Base-by-base conservation (phyloP, 1,140 invertebrate species). In the Drosophila kohkoa region DNA sequence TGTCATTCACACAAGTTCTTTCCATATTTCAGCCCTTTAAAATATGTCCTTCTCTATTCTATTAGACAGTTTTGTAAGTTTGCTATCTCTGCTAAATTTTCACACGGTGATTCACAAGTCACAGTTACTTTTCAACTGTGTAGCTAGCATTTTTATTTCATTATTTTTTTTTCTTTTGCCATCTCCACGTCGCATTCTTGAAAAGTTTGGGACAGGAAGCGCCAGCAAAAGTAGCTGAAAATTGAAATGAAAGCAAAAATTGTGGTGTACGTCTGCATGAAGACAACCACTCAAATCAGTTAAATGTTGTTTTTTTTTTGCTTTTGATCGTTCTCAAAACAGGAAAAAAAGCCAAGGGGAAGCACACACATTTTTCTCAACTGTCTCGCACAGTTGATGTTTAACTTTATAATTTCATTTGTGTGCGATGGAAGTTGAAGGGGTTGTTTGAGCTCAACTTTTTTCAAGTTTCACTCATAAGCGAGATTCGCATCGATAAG, bases 401-500 rank as follows among this genome's bases (percentile, higher is more conserved):
- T 79, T 41, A 87, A 82, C 83, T 82, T 87, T 83, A 82, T 80
- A 77, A 88, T 82, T 82, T 82, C 62, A 88, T 87, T 88, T 73
- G 46, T 67, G 59, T 43, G 54, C 38, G 20, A 25, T 28, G 48
- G 20, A 38, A 25, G 45, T 58, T 58, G 28, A 46, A 43, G 16
- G 43, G 48, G 55, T 70, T 69, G 60, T 72, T 72, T 35, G 58
- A 71, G 52, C 69, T 52, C 58, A 58, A 45, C 59, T 79, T 80
- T 25, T 77, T 55, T 75, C 60, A 66, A 73, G 62, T 67, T 67
- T 57, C 43, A 66, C 72, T 66, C 74, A 38, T 41, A 63, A 52
- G 54, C 75, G 5, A 54, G 69, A 35, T 38, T 38, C n/a, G 35
- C 55, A 75, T 80, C 60, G 54, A 49, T 48, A 59, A 8, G 38